phyloP scores from a whole-genome alignment of 2,797 vertebrate species.

The Hydrocynus forskahlii region DNA sequence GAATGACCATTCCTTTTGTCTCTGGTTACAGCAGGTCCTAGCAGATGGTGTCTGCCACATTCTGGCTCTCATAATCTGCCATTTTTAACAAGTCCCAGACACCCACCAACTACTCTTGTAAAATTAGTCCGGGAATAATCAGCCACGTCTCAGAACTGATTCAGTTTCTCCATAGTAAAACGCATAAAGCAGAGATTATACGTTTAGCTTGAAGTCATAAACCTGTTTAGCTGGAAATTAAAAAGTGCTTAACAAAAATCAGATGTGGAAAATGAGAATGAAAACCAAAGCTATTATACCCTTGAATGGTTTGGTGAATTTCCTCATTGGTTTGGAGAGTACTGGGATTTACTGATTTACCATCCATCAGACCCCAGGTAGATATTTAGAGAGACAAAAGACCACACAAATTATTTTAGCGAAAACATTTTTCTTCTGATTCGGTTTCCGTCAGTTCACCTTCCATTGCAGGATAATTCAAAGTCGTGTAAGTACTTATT shows the following conservation, averaged over 20 bases:
- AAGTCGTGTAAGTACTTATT: no score
- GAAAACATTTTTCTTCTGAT: background rate
- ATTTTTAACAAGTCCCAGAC: slow-evolving; percentile 11
- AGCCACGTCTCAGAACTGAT: slow-evolving; percentile 24
- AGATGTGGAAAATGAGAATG: slow-evolving; percentile 23
- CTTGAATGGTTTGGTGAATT: slow-evolving; percentile 46
- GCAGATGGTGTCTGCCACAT: slow-evolving; percentile 16
- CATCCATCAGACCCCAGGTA: slow-evolving; percentile 1
- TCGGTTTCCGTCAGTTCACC: background rate
- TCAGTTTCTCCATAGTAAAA: slow-evolving; percentile 7
- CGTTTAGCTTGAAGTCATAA: slow-evolving; percentile 27
- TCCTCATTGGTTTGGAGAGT: slow-evolving; percentile 30
- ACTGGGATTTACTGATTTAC: background rate
- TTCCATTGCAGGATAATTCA: background rate
- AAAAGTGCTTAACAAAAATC: slow-evolving; percentile 35
- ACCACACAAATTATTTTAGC: background rate
- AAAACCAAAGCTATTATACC: slow-evolving; percentile 31
- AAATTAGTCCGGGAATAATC: slow-evolving; percentile 40
- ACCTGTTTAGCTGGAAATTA: slow-evolving; percentile 27
- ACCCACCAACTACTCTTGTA: background rate
- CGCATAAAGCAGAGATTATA: slow-evolving; percentile 17
- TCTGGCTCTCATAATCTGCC: background rate
- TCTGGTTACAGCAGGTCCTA: slow-evolving; percentile 15
- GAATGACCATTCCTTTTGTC: slow-evolving; percentile 15
- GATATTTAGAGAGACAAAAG: slow-evolving; percentile 17